Evolutionary conservation across 2,797 vertebrate species (phyloP), one percentile per base, ranked within the genome.

Genomic region (Sebastes matsubarae): DNA sequence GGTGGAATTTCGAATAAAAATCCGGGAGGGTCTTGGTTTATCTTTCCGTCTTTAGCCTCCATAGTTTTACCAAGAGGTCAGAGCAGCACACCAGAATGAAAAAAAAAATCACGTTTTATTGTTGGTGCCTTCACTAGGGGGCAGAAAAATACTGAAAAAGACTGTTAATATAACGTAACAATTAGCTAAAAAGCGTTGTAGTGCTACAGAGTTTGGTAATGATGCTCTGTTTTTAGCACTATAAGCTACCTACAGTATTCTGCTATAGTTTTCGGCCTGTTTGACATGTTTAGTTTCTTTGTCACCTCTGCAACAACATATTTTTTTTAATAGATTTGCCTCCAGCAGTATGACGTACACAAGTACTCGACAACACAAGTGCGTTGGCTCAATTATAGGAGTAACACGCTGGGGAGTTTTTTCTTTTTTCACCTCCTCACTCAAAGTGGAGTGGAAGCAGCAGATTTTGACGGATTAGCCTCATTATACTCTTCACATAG

Each of bases 381-480:
- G 70, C 24, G 2, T 67, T 75, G 73, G 77, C 81, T 92, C 88
- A 89, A 87, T 90, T 89, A 89, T 77, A 79, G 67, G 58, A 87
- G 75, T 81, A 84, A 80, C 76, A 87, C 58, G n/a, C 81, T 58
- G 25, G 27, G 55, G 77, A 80, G 2, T 50, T 84, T 81, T 73
- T 60, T 9, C 32, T 27, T 63, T 59, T 71, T 75, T 54, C 20
- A 6, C 3, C 27, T 27, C 16, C 55, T 63, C 80, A 68, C 74
- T 85, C 81, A 87, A 85, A 81, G 63, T 81, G 61, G 65, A 90
- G 85, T 84, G 84, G 76, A 82, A 88, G 72, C 64, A 74, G 65
- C 77, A 85, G 75, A 90, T 92, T 88, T 88, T 92, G 91, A 93
- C 71, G 46, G 87, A 93, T 92, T 91, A 84, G 71, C 81, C 84